Evolutionary conservation across 2,888 invertebrate genomes (phyloP).

Genomic region (Brachyopa scutellaris): DNA sequence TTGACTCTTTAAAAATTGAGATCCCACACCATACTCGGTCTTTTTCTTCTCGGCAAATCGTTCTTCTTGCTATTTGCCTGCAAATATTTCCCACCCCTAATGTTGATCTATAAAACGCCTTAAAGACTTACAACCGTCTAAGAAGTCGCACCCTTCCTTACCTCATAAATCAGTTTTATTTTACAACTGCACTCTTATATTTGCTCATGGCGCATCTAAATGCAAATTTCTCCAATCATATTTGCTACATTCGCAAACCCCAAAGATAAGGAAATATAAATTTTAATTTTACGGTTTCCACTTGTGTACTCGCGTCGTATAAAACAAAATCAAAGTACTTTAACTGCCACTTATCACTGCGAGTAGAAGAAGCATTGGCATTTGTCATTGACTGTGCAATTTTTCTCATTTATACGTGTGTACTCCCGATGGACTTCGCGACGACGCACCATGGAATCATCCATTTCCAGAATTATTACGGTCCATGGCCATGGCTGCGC

Average conservation of each 20-base stretch:
- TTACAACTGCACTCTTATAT: slow-evolving; percentile 26
- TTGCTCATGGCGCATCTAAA: slow-evolving; percentile 41
- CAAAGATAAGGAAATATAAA: slow-evolving; percentile 50
- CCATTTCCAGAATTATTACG: not conserved
- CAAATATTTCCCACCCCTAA: too few relatives aligned
- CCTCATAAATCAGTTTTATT: slow-evolving; percentile 45
- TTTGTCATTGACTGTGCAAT: slow-evolving; percentile 51
- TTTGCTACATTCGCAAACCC: slow-evolving; percentile 10
- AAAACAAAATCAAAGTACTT: slow-evolving; percentile 49
- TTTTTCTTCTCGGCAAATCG: too few relatives aligned
- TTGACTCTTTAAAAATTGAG: too few relatives aligned
- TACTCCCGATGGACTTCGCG: slow-evolving; percentile 1
- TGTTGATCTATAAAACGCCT: too few relatives aligned
- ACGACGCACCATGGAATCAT: too few relatives aligned
- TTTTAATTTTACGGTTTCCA: slow-evolving; percentile 59
- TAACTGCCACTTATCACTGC: slow-evolving; percentile 26
- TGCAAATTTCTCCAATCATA: slow-evolving; percentile 58
- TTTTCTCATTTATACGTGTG: slow-evolving; percentile 19
- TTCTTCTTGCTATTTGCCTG: too few relatives aligned
- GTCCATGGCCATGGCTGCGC: slow-evolving; percentile 35
- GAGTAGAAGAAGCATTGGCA: too few relatives aligned
- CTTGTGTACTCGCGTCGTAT: too few relatives aligned
- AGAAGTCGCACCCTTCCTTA: not conserved
- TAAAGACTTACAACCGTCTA: too few relatives aligned
- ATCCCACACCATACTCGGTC: too few relatives aligned